Base-by-base conservation (phyloP, 1,140 invertebrate genomes). In the Oreohelix idahoensis region DNA sequence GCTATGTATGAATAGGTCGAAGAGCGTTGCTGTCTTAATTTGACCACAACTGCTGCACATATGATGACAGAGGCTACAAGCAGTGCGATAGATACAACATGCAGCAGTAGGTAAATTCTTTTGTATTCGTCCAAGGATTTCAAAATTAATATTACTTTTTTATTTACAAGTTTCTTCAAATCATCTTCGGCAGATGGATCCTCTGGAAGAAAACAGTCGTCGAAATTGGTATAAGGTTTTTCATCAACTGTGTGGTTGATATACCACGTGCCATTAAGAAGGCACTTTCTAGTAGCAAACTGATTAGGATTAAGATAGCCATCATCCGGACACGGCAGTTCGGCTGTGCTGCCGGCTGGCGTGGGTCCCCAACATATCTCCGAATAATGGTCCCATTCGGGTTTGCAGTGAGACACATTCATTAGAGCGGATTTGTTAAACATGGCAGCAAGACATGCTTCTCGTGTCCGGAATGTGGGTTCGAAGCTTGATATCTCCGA, bases 341-440 rank as follows among this genome's bases (percentile, higher is more conserved):
- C 42, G 39, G 66, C 39, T 32, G 29, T 82, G 20, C 20, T 26
- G 26, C 75, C 79, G 8, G 84, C 73, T 29, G 51, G 79, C 4
- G 84, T 58, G 8, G 79, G 79, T 32, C 70, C 79, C 84, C 84
- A 84, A 66, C 84, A 84, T 36, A 84, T 23, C 23, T 71, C 20
- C 0, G 79, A 29, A 42, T 66, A 42, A 35, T 42, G 51, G n/a
- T 84, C 84, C 49, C 73, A 83, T 15, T 78, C 63, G 11, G 76
- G 71, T 42, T 26, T 36, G 58, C 82, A 83, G 66, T 71, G 79
- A 4, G 58, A 1, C 2, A 36, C 23, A 2, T 32, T 58, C 51
- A 66, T 63, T 11, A 8, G n/a, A 26, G 36, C 10, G 0, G 77
- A 79, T 53, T 39, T 36, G 58, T 58, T 36, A 4, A 45, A 11